Evolutionary conservation across 2,797 vertebrate species (phyloP).

Genomic region (Picus viridis): DNA sequence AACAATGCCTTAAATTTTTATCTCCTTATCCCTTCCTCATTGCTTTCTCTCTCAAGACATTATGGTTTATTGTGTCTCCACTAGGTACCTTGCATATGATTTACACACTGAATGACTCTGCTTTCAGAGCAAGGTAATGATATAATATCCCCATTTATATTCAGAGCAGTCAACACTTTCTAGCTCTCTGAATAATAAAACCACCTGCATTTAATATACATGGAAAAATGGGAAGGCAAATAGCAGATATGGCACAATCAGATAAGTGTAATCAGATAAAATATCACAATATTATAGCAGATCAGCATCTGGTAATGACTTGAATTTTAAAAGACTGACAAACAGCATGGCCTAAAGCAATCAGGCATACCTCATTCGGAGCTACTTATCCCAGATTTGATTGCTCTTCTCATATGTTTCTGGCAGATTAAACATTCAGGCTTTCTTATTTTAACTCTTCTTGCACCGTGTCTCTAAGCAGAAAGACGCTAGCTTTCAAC

Average conservation of each 20-base stretch:
- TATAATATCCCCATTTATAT: constrained; percentile 92
- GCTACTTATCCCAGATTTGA: constrained; percentile 78
- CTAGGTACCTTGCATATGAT: constrained; percentile 81
- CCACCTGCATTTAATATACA: constrained; percentile 91
- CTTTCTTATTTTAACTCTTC: constrained; percentile 79
- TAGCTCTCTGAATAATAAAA: constrained; percentile 87
- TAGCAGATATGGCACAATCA: constrained; percentile 87
- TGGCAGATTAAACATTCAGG: constrained; percentile 77
- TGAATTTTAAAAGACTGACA: constrained; percentile 85
- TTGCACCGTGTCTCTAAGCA: constrained; percentile 16
- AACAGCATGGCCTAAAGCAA: constrained; percentile 81
- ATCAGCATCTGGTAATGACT: constrained; percentile 84
- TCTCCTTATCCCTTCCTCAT: constrained; percentile 77
- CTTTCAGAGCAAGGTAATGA: constrained; percentile 86
- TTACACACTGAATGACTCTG: constrained; percentile 80
- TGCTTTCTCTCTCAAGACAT: constrained; percentile 82
- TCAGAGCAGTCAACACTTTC: constrained; percentile 83
- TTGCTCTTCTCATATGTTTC: constrained; percentile 79
- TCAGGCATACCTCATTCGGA: constrained; percentile 75
- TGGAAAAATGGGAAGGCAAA: constrained; percentile 87
- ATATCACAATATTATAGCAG: constrained; percentile 90
- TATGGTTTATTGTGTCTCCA: constrained; percentile 81
- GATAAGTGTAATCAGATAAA: constrained; percentile 91
- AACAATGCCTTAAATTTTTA: constrained; percentile 81
- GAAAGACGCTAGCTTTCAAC: constrained; percentile 33